Conservation (phyloP, 2,797 vertebrate species). For the Diplodus sargus region DNA sequence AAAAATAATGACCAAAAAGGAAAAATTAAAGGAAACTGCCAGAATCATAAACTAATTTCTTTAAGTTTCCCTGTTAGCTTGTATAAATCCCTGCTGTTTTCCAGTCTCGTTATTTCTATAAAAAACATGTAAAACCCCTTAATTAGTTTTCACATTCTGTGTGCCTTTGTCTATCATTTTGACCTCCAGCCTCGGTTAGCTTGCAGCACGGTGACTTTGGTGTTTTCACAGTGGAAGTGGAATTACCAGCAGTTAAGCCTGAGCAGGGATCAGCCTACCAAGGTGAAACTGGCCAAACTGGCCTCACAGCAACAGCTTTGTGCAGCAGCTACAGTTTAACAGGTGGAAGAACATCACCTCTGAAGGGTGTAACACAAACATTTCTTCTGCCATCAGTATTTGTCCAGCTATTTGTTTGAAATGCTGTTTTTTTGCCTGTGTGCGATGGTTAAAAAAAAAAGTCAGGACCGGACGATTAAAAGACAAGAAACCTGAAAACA, state of each 20-base stretch:
- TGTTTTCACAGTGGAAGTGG: slow-evolving; percentile 38
- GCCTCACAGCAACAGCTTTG: slow-evolving; percentile 15
- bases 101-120: not conserved
- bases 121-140: slow-evolving; percentile 35
- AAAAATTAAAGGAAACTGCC: not conserved
- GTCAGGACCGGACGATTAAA: not conserved
- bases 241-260: slow-evolving; percentile 31
- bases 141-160: slow-evolving; percentile 36
- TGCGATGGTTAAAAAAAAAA: slow-evolving; percentile 18
- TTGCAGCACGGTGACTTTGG: slow-evolving; percentile 30
- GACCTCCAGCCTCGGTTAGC: slow-evolving; percentile 40
- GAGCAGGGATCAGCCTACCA: slow-evolving; percentile 18
- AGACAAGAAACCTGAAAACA: slow-evolving; percentile 41
- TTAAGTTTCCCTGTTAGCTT: not conserved
- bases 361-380: not conserved
- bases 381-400: slow-evolving; percentile 28
- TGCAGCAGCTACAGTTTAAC: slow-evolving; percentile 2
- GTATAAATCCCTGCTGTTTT: slow-evolving; percentile 2
- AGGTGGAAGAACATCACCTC: not conserved
- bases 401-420: slow-evolving; percentile 22
- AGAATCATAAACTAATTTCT: not conserved
- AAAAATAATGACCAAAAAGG: not conserved
- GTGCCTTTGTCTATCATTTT: slow-evolving; percentile 33
- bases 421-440: not conserved
- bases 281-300: slow-evolving; percentile 37